Base-by-base conservation (phyloP, 2,888 invertebrate species). In the Biston stratarius region DNA sequence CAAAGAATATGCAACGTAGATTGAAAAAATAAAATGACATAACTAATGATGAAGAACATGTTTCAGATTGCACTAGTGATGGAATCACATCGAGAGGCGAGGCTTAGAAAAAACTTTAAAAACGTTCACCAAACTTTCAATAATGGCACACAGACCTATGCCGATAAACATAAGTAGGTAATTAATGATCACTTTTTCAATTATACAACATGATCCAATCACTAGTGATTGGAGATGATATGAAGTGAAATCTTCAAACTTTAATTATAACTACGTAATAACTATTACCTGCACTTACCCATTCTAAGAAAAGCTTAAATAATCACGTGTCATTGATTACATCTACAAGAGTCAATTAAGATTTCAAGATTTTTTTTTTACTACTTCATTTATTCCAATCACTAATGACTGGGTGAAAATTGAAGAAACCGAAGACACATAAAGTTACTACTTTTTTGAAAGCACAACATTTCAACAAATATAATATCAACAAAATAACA, bases 41-140 rank as follows among this genome's bases (percentile, higher is more conserved):
- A 62, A 47, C 14, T 55, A 59, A 53, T 59, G 53, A 62, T 24
- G 38, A 52, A 40, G 55, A 45, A 34, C 14, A 15, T 42, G 53
- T 61, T 69, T 77, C 73, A 76, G 73, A 66, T 59, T 64, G 74
- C 77, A 77, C 75, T 69, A 79, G 74, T 78, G 72, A 81, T 81
- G 75, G 77, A 74, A 76, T 80, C 77, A 81, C 65, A 53, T 45
- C 55, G 44, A 55, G 62, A 62, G 14, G n/a, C 24, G 47, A 57
- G 24, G 57, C 57, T 52, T 24, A 40, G 42, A 61, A 58, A 52
- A 61, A 61, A 62, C 47, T 62, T 62, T 56, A 44, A 51, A 58
- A 55, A 59, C 51, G 44, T 56, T 9, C 14, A 57, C 57, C 57
- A 45, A 52, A 56, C 36, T 36, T 42, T 49, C 24, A 51, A n/a